A percentile compares a stretch with the other conserved stretches of the same genome.
Evolutionary conservation across 1,140 invertebrate genomes (phyloP).

Genomic region (Diploscapter pachys): DNA sequence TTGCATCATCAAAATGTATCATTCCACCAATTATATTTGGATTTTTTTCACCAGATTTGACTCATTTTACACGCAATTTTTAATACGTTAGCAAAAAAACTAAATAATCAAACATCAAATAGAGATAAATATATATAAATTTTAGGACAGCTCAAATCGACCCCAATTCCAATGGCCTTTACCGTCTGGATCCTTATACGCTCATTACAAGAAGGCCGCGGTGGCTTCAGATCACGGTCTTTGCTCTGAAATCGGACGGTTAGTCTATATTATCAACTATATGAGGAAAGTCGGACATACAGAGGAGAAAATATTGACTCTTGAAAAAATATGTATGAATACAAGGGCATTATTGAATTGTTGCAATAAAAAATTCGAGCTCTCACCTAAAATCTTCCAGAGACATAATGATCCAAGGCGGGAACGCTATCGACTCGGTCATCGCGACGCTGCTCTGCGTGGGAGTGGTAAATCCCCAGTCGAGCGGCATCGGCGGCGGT

Average conservation of each 20-base stretch:
- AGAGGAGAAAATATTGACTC: no score
- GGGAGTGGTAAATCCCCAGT: constrained; percentile 72
- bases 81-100: no score
- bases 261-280: no score
- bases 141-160: not conserved
- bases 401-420: constrained; percentile 71
- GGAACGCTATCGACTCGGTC: constrained; percentile 79
- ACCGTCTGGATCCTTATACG: constrained; percentile 45
- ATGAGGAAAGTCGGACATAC: no score
- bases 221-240: constrained; percentile 55
- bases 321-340: constrained; percentile 60
- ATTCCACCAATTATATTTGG: no score
- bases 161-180: constrained; percentile 40
- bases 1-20: no score
- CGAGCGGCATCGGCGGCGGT: constrained; percentile 80
- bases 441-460: constrained; percentile 77
- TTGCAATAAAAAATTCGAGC: constrained; percentile 8
- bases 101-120: no score
- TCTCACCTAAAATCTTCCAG: constrained; percentile 61
- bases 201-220: constrained; percentile 49
- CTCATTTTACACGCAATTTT: no score
- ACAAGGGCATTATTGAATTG: not conserved
- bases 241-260: constrained; percentile 60
- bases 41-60: no score
- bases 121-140: no score